Evolutionary conservation across 2,888 invertebrate species (phyloP), one percentile per base, ranked within the genome.

Genomic region (Acanthoscelides obtectus): DNA sequence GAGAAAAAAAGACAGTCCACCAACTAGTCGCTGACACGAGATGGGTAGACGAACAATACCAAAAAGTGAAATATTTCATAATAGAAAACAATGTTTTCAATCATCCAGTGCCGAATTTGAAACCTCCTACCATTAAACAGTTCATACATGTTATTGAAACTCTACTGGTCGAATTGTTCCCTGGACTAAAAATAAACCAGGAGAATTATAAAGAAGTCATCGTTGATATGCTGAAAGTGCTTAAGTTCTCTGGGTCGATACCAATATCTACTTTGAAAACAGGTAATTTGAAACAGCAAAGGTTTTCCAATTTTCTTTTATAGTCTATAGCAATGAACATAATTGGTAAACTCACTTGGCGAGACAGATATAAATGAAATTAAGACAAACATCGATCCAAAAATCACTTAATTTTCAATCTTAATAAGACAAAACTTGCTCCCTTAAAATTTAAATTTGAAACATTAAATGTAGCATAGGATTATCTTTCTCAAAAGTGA

Each of bases 131-230:
- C 2, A 71, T 71, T 8, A 71, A 71, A 17, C 66, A 22, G 22
- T 71, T 71, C 22, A 71, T 71, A 17, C 69, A 71, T 22, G 22
- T 71, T 22, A 69, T 69, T 6, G 68, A 64, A 22, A 22, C 69
- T 8, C 20, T 71, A n/a, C 21, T 71, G 0, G 69, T 64, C 1
- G 66, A 71, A 20, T 66, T 71, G 19, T 69, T 66, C 2, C 71
- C 69, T 1, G 64, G 22, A 65, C 22, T 69, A 22, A 71, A 71
- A 66, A 69, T 71, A 20, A 66, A 20, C 22, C 27, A 45, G 17
- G 69, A 71, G 22, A 71, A 69, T 21, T 71, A 71, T 63, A 71
- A 71, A 22, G 71, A 71, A 66, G 66, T 69, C 1, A 69, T 71
- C 17, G 66, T 66, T 8, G 66, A 68, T 0, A 66, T 63, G 2